Evolutionary conservation across 2,797 vertebrate species (phyloP), one percentile per base, ranked within the genome.

Genomic region (Capromys pilorides): DNA sequence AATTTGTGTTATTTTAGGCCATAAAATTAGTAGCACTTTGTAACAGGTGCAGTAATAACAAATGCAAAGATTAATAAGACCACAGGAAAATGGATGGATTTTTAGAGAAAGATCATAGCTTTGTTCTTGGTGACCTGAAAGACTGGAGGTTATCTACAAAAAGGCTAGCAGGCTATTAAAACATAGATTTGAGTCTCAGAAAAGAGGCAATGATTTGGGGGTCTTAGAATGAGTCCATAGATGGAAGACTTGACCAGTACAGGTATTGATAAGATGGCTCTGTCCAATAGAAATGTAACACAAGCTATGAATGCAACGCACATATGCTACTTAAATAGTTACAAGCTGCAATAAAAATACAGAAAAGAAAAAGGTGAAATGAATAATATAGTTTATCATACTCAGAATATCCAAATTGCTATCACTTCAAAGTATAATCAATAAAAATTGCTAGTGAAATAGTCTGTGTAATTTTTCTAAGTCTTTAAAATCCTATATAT

Each of bases 361-460:
- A 84, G 87, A 79, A 88, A 90, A 86, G 18, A 86, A 95, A 73
- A 16, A 94, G 11, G 45, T 64, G 7, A 92, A 88, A 86, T 92
- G 91, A 90, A 78, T 81, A 73, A 61, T 69, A 49, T 57, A 18
- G 66, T 85, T 94, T 78, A 73, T 91, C 79, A 28, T 87, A 49
- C 13, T 78, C 82, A 96, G n/a, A 36, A 86, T 86, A 83, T 39
- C 22, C 36, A 91, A 86, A 85, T 91, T 66, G 59, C 92, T 82
- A 86, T 78, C 11, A 87, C 91, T 96, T 93, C 51, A 88, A 73
- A 6, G 69, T 85, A 22, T 67, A 91, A 91, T 83, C 2, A 57
- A 39, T 41, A 88, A 83, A 93, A 94, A 78, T 93, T 69, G 59
- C 79, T 82, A 86, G 64, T 84, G 78, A 95, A 62, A 86, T 67